phyloP scores from a whole-genome alignment of 2,888 invertebrate species.

The Drosophila eohydei region DNA sequence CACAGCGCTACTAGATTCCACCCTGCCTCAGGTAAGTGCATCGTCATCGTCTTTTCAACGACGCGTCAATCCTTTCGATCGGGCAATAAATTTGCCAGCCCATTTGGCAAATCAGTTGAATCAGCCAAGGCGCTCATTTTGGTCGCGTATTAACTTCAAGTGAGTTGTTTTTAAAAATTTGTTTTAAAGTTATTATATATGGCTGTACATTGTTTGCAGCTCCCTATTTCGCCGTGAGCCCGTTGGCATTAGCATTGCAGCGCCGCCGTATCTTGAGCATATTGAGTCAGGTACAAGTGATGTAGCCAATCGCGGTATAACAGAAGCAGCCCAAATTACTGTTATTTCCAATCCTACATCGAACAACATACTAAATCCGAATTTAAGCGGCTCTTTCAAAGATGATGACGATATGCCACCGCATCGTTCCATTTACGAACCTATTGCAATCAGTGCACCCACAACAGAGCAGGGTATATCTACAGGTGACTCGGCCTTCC shows the following conservation, averaged over 20 bases:
- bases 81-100: constrained; percentile 81
- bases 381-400: constrained; percentile 85
- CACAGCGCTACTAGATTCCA: constrained; percentile 72
- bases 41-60: constrained; percentile 50
- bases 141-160: constrained; percentile 78
- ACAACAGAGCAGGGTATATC: constrained; percentile 44
- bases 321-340: constrained; percentile 36
- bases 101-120: constrained; percentile 75
- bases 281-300: constrained; percentile 58
- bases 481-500: constrained; percentile 76
- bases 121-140: constrained; percentile 62
- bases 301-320: constrained; percentile 19
- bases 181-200: not conserved
- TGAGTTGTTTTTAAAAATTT: constrained; percentile 32
- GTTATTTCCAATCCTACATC: constrained; percentile 74
- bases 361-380: constrained; percentile 85
- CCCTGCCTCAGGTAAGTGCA: constrained; percentile 25
- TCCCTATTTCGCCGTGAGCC: constrained; percentile 63
- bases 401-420: constrained; percentile 80
- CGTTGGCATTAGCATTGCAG: constrained; percentile 76
- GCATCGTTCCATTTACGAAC: constrained; percentile 83
- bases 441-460: constrained; percentile 69
- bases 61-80: constrained; percentile 85
- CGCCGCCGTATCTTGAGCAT: constrained; percentile 79
- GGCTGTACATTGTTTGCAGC: constrained; percentile 23